phyloP scores from a whole-genome alignment of 2,113 vertebrate species.

The Stigmatopora argus region DNA sequence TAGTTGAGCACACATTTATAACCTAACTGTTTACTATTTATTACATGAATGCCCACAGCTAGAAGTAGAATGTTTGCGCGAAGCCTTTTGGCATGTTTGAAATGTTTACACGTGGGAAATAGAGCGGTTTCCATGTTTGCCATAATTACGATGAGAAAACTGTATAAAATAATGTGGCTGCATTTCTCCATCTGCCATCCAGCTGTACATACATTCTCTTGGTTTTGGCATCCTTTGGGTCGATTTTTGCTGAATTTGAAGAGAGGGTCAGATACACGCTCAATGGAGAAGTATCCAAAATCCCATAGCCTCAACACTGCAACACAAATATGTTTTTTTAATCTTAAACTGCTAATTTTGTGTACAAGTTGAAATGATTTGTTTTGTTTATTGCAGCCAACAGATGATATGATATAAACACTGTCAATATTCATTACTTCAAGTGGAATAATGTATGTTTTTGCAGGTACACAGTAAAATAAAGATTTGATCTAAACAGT shows the following conservation, averaged over 20 bases:
- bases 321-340: too few relatives aligned
- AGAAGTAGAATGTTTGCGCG: constrained; percentile 39
- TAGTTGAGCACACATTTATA: constrained; percentile 26
- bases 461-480: too few relatives aligned
- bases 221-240: not conserved
- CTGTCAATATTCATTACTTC: too few relatives aligned
- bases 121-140: not conserved
- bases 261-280: not conserved
- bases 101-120: not conserved
- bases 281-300: too few relatives aligned
- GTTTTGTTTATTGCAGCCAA: too few relatives aligned
- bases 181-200: not conserved
- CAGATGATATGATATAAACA: too few relatives aligned
- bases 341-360: too few relatives aligned
- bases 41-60: constrained; percentile 54
- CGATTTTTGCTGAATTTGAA: not conserved
- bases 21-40: constrained; percentile 62
- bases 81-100: not conserved
- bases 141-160: not conserved
- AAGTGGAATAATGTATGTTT: too few relatives aligned
- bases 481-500: too few relatives aligned
- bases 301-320: too few relatives aligned
- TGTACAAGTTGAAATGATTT: too few relatives aligned
- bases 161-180: not conserved
- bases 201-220: not conserved